These are phyloP conservation scores for Lutjanus campechanus DNA, from an alignment of 2,797 vertebrate species.

Conservation along the genomic window DNA sequence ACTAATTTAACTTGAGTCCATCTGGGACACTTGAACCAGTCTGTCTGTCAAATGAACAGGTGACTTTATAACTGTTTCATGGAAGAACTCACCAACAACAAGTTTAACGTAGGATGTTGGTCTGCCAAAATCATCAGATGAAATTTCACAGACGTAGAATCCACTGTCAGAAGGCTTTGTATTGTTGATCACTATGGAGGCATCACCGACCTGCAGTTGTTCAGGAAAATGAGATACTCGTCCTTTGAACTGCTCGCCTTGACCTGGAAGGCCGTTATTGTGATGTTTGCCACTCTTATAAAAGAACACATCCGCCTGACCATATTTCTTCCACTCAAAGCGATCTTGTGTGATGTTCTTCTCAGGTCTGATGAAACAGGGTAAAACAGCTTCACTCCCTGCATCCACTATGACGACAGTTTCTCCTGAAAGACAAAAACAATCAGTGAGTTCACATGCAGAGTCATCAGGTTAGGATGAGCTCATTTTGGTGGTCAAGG, in stretches of 20 bases:
- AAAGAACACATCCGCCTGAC: background rate
- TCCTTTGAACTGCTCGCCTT: constrained; percentile 15
- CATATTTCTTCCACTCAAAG: constrained; percentile 33
- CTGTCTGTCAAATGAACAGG: no score
- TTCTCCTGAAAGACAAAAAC: background rate
- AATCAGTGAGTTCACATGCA: background rate
- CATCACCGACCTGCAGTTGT: background rate
- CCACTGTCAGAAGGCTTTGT: constrained; percentile 12
- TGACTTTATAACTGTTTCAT: background rate
- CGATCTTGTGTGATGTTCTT: rapidly evolving
- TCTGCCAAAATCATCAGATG: no score
- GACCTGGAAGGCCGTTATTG: background rate
- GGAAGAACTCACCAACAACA: background rate
- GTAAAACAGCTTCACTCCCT: background rate
- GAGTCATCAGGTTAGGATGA: background rate
- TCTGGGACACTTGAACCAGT: no score
- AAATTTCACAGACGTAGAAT: background rate
- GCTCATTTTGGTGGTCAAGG: no score
- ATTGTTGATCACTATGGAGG: background rate
- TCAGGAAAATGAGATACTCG: constrained; percentile 22
- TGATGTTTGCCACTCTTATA: background rate
- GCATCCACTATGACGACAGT: background rate
- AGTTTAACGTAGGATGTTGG: background rate
- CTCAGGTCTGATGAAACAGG: background rate
- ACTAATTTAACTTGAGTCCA: no score